phyloP scores from a whole-genome alignment of 1,140 invertebrate species.

The Metaphire vulgaris region DNA sequence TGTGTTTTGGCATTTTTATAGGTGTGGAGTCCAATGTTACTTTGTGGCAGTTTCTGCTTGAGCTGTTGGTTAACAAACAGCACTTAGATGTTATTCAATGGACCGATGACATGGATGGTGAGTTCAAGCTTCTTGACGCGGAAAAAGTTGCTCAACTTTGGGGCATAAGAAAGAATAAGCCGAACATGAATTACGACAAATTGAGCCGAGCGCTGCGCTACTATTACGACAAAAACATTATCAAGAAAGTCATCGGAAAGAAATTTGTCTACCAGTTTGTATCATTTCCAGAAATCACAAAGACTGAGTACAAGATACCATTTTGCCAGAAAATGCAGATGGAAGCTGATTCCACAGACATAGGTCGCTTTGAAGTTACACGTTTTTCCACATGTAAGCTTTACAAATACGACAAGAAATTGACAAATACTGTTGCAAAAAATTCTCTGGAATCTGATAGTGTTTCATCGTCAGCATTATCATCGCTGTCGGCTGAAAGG shows the following conservation, averaged over 20 bases:
- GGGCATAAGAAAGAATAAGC: slow-evolving; percentile 95
- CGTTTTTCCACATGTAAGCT: neutral
- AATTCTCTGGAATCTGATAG: too few species aligned
- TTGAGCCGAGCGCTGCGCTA: slow-evolving; percentile 89
- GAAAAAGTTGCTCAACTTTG: slow-evolving; percentile 95
- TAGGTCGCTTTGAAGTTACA: neutral
- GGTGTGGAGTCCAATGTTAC: slow-evolving; percentile 48
- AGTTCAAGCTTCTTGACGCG: slow-evolving; percentile 94
- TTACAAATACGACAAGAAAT: neutral
- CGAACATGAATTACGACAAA: slow-evolving; percentile 99
- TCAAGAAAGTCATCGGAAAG: slow-evolving; percentile 84
- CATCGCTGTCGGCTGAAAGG: too few species aligned
- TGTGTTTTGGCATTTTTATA: slow-evolving; percentile 16
- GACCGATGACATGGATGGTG: slow-evolving; percentile 93
- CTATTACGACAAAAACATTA: slow-evolving; percentile 98
- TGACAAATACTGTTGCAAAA: neutral
- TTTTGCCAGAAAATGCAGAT: slow-evolving; percentile 4
- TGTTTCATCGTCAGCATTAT: too few species aligned
- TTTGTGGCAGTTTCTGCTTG: slow-evolving; percentile 52
- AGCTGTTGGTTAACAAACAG: slow-evolving; percentile 78
- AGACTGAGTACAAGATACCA: slow-evolving; percentile 57
- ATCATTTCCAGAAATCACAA: slow-evolving; percentile 60
- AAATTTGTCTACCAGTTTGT: slow-evolving; percentile 97
- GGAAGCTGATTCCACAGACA: neutral
- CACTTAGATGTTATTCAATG: slow-evolving; percentile 94